A percentile compares a stretch with the other conserved stretches of the same genome.
Conservation (phyloP, 2,113 vertebrate genomes). For the Cyrtonyx montezumae region DNA sequence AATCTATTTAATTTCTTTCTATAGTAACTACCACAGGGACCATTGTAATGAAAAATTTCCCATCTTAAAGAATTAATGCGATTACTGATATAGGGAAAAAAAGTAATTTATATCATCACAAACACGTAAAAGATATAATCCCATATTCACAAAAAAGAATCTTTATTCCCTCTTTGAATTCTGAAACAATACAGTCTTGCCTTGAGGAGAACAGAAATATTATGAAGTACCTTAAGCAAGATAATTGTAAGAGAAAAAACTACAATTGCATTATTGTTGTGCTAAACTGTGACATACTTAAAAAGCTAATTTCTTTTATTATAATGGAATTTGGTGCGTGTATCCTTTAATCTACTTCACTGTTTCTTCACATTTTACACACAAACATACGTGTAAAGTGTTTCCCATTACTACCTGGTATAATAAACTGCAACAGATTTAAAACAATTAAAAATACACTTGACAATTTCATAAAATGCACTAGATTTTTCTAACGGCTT, state of each 20-base stretch:
- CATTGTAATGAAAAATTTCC: conserved; percentile 73
- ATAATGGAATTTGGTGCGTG: conserved; percentile 66
- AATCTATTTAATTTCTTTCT: conserved; percentile 68
- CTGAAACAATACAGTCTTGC: conserved; percentile 71
- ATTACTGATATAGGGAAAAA: conserved; percentile 71
- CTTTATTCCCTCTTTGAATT: conserved; percentile 72
- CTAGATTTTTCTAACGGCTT: not conserved
- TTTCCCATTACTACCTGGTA: conserved; percentile 30
- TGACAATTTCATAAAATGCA: not conserved
- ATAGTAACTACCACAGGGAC: conserved; percentile 74
- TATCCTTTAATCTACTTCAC: conserved; percentile 65
- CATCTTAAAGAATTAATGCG: conserved; percentile 73
- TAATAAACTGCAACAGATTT: not conserved
- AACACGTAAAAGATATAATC: conserved; percentile 72
- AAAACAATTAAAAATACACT: conserved; percentile 46
- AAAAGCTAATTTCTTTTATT: conserved; percentile 75
- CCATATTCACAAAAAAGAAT: conserved; percentile 66
- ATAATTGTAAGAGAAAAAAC: conserved; percentile 71
- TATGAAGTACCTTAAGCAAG: conserved; percentile 75
- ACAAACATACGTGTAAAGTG: conserved; percentile 40
- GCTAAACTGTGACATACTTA: conserved; percentile 76
- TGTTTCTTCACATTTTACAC: conserved; percentile 35
- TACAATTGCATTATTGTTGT: conserved; percentile 72
- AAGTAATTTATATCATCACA: conserved; percentile 71
- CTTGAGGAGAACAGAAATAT: conserved; percentile 72